Conservation (phyloP, 2,888 invertebrate genomes). For the Mystacides longicornis region DNA sequence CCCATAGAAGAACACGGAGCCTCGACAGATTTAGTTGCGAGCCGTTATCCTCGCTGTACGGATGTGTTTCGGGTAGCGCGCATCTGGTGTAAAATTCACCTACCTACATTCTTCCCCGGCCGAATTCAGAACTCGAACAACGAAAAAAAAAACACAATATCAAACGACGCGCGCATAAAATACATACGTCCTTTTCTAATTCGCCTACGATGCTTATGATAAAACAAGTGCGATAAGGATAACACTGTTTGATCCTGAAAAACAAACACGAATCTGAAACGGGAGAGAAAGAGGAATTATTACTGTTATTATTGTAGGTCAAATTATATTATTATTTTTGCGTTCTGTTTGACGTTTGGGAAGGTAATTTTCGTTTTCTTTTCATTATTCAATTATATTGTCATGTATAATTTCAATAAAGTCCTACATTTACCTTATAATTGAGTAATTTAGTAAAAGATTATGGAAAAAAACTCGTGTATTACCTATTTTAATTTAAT, state of each 20-base stretch:
- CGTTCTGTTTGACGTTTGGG: not conserved
- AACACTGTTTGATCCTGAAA: too few species aligned
- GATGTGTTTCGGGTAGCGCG: slow-evolving; percentile 22
- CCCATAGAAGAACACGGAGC: not conserved
- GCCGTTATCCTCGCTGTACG: slow-evolving; percentile 41
- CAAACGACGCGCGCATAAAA: not conserved
- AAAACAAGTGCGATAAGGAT: not conserved
- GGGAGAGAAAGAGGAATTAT: not conserved
- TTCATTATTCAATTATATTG: too few species aligned
- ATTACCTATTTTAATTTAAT: too few species aligned
- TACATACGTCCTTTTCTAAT: not conserved
- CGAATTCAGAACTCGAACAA: not conserved
- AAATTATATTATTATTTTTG: not conserved
- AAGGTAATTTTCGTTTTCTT: not conserved
- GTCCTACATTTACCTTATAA: too few species aligned
- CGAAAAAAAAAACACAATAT: not conserved
- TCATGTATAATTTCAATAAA: too few species aligned
- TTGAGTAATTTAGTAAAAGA: too few species aligned
- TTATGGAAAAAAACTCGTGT: too few species aligned
- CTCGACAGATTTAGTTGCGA: slow-evolving; percentile 45
- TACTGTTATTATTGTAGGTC: not conserved
- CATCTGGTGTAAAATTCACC: not conserved
- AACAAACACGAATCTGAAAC: not conserved
- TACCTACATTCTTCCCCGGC: not conserved
- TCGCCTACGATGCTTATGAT: too few species aligned